Evolutionary conservation across 2,888 invertebrate species (phyloP).

Genomic region (Stictocephala bisonia): DNA sequence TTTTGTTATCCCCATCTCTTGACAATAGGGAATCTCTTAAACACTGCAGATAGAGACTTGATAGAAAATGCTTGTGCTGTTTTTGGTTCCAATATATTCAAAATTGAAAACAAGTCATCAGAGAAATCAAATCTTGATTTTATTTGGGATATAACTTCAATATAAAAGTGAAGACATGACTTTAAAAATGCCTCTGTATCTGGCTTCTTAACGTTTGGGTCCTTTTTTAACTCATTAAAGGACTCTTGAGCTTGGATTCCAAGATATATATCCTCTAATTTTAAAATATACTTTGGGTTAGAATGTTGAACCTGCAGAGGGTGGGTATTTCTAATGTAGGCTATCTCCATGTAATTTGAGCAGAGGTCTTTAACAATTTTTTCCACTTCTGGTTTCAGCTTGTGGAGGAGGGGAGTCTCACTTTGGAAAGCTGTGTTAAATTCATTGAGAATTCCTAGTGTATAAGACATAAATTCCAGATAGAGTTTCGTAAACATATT

Average conservation of each 20-base stretch:
- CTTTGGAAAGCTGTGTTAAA: constrained; percentile 42
- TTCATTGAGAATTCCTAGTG: constrained; percentile 23
- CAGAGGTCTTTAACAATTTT: constrained; percentile 26
- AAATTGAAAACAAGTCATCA: constrained; percentile 26
- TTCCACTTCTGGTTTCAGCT: constrained; percentile 13
- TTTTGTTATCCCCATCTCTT: too few species aligned
- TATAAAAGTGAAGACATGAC: not conserved
- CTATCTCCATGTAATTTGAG: not conserved
- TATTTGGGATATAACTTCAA: not conserved
- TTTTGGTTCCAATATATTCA: constrained; percentile 34
- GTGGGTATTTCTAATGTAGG: not conserved
- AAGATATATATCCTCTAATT: constrained; percentile 4
- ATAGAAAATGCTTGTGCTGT: constrained; percentile 18
- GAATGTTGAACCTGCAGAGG: not conserved
- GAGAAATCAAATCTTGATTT: constrained; percentile 35
- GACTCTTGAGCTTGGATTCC: not conserved
- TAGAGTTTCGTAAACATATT: constrained; percentile 15
- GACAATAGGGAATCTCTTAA: constrained; percentile 43
- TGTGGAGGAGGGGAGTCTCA: constrained; percentile 28
- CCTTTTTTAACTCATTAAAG: not conserved
- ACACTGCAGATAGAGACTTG: constrained; percentile 21
- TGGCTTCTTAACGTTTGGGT: too few species aligned
- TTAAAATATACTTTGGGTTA: not conserved
- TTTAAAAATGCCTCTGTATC: not conserved
- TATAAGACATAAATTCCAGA: constrained; percentile 38